Conservation (phyloP, 2,888 invertebrate genomes). For the Yponomeuta malinellus region DNA sequence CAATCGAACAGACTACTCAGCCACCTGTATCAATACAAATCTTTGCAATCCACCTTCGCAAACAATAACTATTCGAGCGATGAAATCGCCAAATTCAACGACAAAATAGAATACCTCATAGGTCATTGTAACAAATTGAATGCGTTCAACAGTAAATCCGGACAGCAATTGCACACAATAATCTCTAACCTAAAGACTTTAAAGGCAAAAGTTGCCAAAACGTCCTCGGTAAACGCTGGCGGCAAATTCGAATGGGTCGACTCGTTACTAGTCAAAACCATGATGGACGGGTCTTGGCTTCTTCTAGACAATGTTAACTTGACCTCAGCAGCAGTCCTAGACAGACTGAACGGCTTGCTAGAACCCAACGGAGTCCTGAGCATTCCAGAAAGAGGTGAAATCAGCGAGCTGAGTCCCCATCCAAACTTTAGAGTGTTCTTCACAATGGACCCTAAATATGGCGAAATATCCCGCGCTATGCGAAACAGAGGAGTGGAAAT, state of each 20-base stretch:
- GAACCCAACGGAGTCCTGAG: slow-evolving; percentile 94
- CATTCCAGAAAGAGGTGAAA: slow-evolving; percentile 93
- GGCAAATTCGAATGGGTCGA: slow-evolving; percentile 97
- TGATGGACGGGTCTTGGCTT: slow-evolving; percentile 89
- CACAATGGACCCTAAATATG: slow-evolving; percentile 95
- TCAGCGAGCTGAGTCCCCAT: slow-evolving; percentile 89
- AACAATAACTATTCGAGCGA: slow-evolving; percentile 28
- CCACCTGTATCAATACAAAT: slow-evolving; percentile 46
- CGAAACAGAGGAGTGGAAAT: slow-evolving; percentile 98
- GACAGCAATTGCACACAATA: slow-evolving; percentile 38
- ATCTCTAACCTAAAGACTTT: slow-evolving; percentile 50
- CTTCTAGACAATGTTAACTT: slow-evolving; percentile 95
- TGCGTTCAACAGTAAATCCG: slow-evolving; percentile 15
- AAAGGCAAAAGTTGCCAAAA: slow-evolving; percentile 57
- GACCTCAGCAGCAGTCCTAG: slow-evolving; percentile 96
- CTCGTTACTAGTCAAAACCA: slow-evolving; percentile 88
- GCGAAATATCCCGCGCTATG: slow-evolving; percentile 99
- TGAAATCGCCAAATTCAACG: slow-evolving; percentile 41
- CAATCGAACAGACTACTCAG: slow-evolving; percentile 43
- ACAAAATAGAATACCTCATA: slow-evolving; percentile 44
- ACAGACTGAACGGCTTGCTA: slow-evolving; percentile 95
- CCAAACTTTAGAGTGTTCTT: slow-evolving; percentile 94
- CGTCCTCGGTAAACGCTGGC: slow-evolving; percentile 83
- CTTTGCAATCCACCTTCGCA: slow-evolving; percentile 30
- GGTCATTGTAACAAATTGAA: slow-evolving; percentile 35